phyloP scores from a whole-genome alignment of 2,888 invertebrate species.

The Trachelus iudaicus region DNA sequence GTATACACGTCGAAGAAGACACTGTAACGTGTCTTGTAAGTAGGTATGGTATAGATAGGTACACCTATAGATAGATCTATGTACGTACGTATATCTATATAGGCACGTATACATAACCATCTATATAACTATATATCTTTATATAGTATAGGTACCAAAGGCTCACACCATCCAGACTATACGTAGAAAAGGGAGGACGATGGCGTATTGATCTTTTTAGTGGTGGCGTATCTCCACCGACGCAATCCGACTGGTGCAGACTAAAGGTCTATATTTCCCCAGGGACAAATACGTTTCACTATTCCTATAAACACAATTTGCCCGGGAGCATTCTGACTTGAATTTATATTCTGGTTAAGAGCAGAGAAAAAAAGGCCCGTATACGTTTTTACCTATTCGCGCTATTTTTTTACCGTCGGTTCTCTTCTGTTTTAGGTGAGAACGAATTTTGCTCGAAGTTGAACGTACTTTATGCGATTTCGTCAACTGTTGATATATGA shows the following conservation, averaged over 20 bases:
- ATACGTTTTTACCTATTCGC: not conserved
- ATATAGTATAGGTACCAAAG: not conserved
- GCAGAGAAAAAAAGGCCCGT: conserved; percentile 5
- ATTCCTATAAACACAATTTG: conserved; percentile 66
- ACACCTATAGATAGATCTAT: not conserved
- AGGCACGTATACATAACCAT: not conserved
- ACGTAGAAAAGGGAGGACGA: conserved; percentile 50
- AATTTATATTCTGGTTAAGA: conserved; percentile 23
- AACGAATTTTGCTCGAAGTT: not conserved
- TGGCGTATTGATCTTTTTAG: conserved; percentile 67
- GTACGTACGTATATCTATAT: not conserved
- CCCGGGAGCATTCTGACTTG: conserved; percentile 54
- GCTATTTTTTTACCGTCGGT: not conserved
- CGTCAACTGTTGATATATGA: no score
- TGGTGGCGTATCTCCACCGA: conserved; percentile 58
- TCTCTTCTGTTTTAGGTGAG: not conserved
- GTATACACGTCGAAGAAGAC: conserved; percentile 17
- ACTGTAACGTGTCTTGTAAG: conserved; percentile 27
- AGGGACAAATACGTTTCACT: conserved; percentile 63
- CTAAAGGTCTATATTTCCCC: conserved; percentile 65
- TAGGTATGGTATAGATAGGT: conserved; percentile 21
- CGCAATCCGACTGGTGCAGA: conserved; percentile 57
- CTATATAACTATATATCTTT: not conserved
- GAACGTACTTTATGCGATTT: no score
- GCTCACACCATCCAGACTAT: conserved; percentile 53